phyloP scores from a whole-genome alignment of 2,888 invertebrate species.

The Cataglyphis livida region DNA sequence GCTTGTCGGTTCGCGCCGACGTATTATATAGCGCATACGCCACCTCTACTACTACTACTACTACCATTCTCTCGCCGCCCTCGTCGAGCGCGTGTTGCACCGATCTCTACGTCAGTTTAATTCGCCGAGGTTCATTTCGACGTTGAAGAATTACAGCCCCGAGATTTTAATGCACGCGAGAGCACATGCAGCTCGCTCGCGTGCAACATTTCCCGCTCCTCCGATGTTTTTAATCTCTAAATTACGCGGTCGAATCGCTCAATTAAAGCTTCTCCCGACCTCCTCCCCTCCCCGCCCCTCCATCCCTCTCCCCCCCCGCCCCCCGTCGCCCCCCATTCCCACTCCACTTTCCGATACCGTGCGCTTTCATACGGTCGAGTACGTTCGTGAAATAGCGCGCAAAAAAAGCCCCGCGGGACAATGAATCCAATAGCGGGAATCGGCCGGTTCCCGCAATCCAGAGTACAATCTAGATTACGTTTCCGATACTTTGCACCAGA shows the following conservation, averaged over 20 bases:
- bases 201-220: slow-evolving; percentile 18
- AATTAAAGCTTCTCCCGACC: slow-evolving; percentile 35
- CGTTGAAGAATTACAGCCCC: slow-evolving; percentile 48
- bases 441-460: slow-evolving; percentile 26
- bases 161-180: slow-evolving; percentile 50
- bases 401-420: slow-evolving; percentile 38
- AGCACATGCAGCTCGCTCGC: slow-evolving; percentile 15
- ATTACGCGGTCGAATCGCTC: slow-evolving; percentile 55
- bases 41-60: neutral
- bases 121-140: slow-evolving; percentile 51
- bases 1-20: slow-evolving; percentile 32
- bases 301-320: no score
- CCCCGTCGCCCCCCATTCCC: neutral
- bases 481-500: slow-evolving; percentile 19
- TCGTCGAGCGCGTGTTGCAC: slow-evolving; percentile 17
- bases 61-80: no score
- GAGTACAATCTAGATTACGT: slow-evolving; percentile 37
- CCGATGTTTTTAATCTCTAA: slow-evolving; percentile 49
- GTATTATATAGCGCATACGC: slow-evolving; percentile 17
- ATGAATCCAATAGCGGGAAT: slow-evolving; percentile 40
- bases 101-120: slow-evolving; percentile 51
- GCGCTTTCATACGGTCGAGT: slow-evolving; percentile 26
- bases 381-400: slow-evolving; percentile 25
- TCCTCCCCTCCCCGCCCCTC: neutral
- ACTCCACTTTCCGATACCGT: neutral